A percentile compares a stretch with the other conserved stretches of the same genome.
Evolutionary conservation across 2,797 vertebrate genomes (phyloP).

Genomic region (Halcyon smyrnensis): DNA sequence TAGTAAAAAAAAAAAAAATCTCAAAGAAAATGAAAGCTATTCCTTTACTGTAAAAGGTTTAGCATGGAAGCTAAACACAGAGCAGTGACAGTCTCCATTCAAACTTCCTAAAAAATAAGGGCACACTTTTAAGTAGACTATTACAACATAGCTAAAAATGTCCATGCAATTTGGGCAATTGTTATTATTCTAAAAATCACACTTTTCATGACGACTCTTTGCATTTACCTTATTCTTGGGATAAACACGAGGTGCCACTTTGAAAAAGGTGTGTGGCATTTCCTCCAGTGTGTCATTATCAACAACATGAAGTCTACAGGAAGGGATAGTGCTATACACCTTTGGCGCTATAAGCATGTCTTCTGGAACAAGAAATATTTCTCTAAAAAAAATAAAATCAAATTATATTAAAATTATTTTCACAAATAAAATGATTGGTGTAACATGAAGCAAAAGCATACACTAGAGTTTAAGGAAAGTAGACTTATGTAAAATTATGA

Average conservation of each 20-base stretch:
- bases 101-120: background rate
- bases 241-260: constrained; percentile 81
- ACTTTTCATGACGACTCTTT: background rate
- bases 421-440: background rate
- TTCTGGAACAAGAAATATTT: constrained; percentile 86
- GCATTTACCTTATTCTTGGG: constrained; percentile 87
- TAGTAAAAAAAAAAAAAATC: background rate
- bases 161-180: background rate
- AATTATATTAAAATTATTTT: background rate
- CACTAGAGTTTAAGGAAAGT: background rate
- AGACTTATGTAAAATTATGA: background rate
- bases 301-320: constrained; percentile 85
- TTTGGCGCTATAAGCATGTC: constrained; percentile 86
- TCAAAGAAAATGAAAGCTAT: background rate
- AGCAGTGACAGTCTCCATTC: background rate
- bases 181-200: background rate
- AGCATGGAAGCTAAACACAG: background rate
- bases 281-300: constrained; percentile 92
- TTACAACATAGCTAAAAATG: background rate
- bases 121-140: background rate
- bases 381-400: constrained; percentile 76
- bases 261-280: constrained; percentile 83
- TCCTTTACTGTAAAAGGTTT: background rate
- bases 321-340: constrained; percentile 79
- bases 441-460: background rate